Percentiles rank a stretch among this genome's conserved stretches.
Conservation (phyloP, 2,113 vertebrate species). For the Sula dactylatra region DNA sequence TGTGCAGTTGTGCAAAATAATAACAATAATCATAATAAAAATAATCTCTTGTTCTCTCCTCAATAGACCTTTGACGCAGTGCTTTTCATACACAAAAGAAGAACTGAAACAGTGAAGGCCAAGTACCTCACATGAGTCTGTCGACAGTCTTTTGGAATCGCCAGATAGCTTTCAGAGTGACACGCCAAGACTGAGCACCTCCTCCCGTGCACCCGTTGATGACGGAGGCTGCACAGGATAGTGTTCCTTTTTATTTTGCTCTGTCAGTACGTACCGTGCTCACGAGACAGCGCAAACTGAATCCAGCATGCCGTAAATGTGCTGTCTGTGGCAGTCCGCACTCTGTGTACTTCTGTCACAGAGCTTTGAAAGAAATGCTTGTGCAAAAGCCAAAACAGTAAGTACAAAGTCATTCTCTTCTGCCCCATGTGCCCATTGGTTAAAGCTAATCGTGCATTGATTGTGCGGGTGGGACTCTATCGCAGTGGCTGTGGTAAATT, state of each 20-base stretch:
- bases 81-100: constrained; percentile 70
- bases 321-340: neutral
- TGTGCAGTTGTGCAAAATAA: constrained; percentile 80
- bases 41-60: constrained; percentile 75
- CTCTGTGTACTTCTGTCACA: neutral
- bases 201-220: neutral
- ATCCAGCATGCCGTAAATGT: neutral
- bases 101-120: constrained; percentile 65
- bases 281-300: neutral
- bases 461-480: constrained; percentile 57
- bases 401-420: constrained; percentile 25
- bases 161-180: neutral
- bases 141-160: neutral
- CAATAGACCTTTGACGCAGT: constrained; percentile 66
- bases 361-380: constrained; percentile 54
- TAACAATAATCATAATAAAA: constrained; percentile 77
- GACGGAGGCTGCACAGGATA: neutral
- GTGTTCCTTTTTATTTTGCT: neutral
- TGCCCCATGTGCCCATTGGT: constrained; percentile 47
- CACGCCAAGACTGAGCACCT: accelerated
- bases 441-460: constrained; percentile 71
- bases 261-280: constrained; percentile 5
- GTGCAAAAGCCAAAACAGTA: constrained; percentile 35
- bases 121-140: constrained; percentile 24
- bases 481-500: constrained; percentile 68